Evolutionary conservation across 2,797 vertebrate genomes (phyloP), one percentile per base, ranked within the genome.

Genomic region (Botia kubotai): DNA sequence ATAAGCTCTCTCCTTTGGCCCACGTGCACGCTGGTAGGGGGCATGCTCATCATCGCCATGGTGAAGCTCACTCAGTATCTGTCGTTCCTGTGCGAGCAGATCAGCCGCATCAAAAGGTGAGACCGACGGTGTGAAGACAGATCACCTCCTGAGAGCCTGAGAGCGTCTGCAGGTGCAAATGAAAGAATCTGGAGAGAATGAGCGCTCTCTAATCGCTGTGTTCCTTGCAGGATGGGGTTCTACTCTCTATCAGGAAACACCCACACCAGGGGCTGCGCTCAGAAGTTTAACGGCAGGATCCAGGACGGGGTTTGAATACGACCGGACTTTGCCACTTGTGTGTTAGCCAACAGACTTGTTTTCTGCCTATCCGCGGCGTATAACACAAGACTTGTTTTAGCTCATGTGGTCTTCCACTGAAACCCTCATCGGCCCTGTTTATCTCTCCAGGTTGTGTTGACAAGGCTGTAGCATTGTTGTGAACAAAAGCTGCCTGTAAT

Each of bases 61-160:
- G 97, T 99, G 69, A 99, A 98, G 89, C 93, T 98, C 86, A 99
- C 96, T 74, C 97, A 98, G 52, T 96, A 97, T 88, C 93, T 99
- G 79, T 98, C 97, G 68, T 91, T 97, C 75, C 94, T 97, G 88
- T 97, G 95, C 2, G 96, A 98, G 73, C 94, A 94, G 68, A 93
- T 96, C 83, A 94, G 93, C 68, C 92, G 93, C 88, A 95, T 97
- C 86, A 97, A 94, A 88, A 95, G 93, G 94, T 98, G 95, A 95
- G 91, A 83, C 6, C 63, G 86, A 82, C 5, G 2, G 12, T 46
- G 39, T 23, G 23, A 14, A 19, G 33, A 43, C 23, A 12, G 53
- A 26, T 13, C 3, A 23, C 46, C 23, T 33, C 58, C 55, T n/a
- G n/a, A n/a, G 21, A 63, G n/a, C 70, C 53, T 53, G 73, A 75